phyloP scores from a whole-genome alignment of 2,797 vertebrate species.

The Hyperoplus lanceolatus region DNA sequence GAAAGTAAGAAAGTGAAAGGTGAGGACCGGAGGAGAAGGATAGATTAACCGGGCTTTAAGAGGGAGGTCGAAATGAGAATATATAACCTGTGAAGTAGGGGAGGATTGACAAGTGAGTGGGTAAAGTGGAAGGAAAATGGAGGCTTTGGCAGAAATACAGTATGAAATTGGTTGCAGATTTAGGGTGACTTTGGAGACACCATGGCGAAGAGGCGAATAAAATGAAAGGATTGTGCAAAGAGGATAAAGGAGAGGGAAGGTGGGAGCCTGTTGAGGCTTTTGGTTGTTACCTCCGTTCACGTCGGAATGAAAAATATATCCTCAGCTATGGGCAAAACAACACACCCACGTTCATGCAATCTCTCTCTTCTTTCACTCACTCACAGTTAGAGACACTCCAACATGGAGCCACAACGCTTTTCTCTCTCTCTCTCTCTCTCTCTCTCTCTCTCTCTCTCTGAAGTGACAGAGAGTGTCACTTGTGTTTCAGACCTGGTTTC shows the following conservation, averaged over 20 bases:
- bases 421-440: conserved; percentile 28
- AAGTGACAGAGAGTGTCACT: too few species aligned
- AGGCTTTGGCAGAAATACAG: conserved; percentile 64
- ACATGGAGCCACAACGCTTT: conserved; percentile 17
- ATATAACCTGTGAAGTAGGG: conserved; percentile 54
- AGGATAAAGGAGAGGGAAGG: conserved; percentile 52
- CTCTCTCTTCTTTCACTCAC: conserved; percentile 19
- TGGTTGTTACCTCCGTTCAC: conserved; percentile 55
- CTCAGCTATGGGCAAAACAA: conserved; percentile 39
- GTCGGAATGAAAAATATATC: conserved; percentile 52
- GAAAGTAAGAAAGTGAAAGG: conserved; percentile 42
- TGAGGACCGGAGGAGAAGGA: conserved; percentile 44
- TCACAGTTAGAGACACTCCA: conserved; percentile 23
- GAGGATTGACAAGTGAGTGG: conserved; percentile 73
- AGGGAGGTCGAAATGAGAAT: conserved; percentile 61
- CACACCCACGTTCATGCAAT: conserved; percentile 30
- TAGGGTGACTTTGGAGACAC: conserved; percentile 56
- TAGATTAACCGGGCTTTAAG: conserved; percentile 56
- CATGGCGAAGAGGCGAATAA: conserved; percentile 45
- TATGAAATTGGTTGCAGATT: conserved; percentile 71
- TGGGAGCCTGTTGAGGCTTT: conserved; percentile 52
- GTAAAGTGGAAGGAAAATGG: conserved; percentile 67
- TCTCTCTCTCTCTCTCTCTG: conserved; percentile 32
- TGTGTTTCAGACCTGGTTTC: background rate
- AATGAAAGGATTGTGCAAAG: conserved; percentile 65